Base-by-base conservation (phyloP, 2,888 invertebrate species). In the Drosophila sordidula region DNA sequence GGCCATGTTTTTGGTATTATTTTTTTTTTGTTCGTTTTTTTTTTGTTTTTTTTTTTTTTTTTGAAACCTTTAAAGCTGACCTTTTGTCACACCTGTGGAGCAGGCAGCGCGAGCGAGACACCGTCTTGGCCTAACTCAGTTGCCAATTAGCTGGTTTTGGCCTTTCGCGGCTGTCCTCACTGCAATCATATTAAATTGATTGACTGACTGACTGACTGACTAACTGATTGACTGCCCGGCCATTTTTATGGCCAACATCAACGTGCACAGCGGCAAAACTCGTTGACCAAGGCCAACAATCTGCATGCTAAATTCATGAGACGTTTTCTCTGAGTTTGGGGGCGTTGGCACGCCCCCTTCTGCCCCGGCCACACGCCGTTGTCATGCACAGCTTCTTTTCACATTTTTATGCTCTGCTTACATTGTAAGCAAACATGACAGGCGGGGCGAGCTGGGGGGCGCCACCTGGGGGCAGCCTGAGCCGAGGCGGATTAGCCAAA, bases 251-350 rank as follows among this genome's bases (percentile, higher is more conserved):
- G 42, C 45, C 76, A 57, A 18, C 47, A 59, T 42, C 46, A 52
- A 54, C 42, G 12, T 57, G 46, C 42, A 14, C 6, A 14, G 45
- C 58, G 34, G 47, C 56, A 49, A 78, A 75, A 75, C 62, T 63
- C 56, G 76, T 79, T 65, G 56, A 50, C 70, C 80, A 77, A 77
- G 77, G 77, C 80, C 76, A 79, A 67, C 67, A 75, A 77, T 79
- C 80, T 75, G 76, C 76, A 71, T 75, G 66, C 55, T 34, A 56
- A 54, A 65, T 58, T 54, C 75, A 62, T 75, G 50, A 58, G 67
- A 29, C 22, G 63, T 71, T 67, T 75, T 64, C 76, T 70, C 76
- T 57, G 25, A 29, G 29, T 9, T 29, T 9, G 9, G 9, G 29
- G 29, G 29, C 29, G 29, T 29, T 11, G 44, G 39, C 34, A 9